Evolutionary conservation across 2,888 invertebrate genomes (phyloP), one percentile per base, ranked within the genome.

Genomic region (Caenorhabditis drosophilae): DNA sequence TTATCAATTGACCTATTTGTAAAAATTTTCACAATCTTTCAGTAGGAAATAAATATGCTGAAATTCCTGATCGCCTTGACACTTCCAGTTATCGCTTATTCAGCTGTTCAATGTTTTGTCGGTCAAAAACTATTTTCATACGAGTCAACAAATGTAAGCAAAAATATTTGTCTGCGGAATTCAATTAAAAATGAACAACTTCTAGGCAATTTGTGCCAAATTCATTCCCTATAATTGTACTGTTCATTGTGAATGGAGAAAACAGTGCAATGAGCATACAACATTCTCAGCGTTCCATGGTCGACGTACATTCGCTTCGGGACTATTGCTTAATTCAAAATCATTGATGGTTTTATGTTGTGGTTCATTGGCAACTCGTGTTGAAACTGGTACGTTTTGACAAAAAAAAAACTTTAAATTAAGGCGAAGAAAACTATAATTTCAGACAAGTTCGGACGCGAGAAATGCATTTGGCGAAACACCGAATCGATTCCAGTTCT

Each of bases 121-220:
- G 81, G 81, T 26, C 76, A 77, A 54, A 82, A 82, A 49, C 48
- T 81, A n/a, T 81, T 76, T 59, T 77, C 78, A 16, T 67, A 79
- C 31, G 81, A 82, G 51, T 72, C 68, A 7, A 82, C 79, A 38
- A 77, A 75, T 56, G 81, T 80, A 47, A 58, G 70, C 56, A n/a
- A 16, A 26, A 12, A 4, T 12, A 18, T 50, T 51, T 51, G 15
- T 35, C 4, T 20, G 26, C 3, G 11, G 15, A 6, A 20, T 26
- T 48, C 6, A 46, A 47, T 15, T 36, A 18, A n/a, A 36, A 51
- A 12, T n/a, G n/a, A n/a, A 12, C 23, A n/a, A 26, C 25, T 49
- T 76, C n/a, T 59, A 79, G 78, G 75, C 81, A n/a, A 68, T 81
- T 31, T 82, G 81, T 49, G 78, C 81, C 27, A 72, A 74, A 22